Conservation (phyloP, 2,113 vertebrate genomes). For the Melanocharis versteri region DNA sequence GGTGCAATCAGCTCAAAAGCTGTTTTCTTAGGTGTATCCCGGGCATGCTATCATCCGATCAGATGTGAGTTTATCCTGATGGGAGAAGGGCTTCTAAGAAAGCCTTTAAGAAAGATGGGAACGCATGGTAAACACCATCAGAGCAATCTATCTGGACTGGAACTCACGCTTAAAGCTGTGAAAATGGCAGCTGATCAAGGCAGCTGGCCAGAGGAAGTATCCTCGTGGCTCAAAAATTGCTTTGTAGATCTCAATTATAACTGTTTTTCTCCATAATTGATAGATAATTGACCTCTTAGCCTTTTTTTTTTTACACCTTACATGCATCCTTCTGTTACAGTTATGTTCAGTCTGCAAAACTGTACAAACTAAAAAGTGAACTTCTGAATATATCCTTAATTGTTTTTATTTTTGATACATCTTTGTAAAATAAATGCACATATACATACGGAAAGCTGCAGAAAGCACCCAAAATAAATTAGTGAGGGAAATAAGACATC, state of each 20-base stretch:
- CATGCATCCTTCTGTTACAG: background rate
- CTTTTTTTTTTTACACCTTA: background rate
- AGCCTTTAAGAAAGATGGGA: background rate
- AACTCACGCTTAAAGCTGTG: background rate
- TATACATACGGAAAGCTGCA: background rate
- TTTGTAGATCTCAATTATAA: background rate
- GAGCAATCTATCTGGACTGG: background rate
- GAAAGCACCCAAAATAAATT: background rate
- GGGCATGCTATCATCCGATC: background rate
- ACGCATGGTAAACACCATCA: background rate
- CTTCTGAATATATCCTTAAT: background rate
- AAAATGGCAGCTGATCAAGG: background rate
- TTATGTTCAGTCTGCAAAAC: background rate
- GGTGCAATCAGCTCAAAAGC: background rate
- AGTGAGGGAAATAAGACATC: background rate
- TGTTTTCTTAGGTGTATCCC: background rate
- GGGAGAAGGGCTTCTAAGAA: background rate
- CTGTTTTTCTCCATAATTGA: background rate
- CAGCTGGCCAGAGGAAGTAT: background rate
- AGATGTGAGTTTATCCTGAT: background rate
- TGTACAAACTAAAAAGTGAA: background rate
- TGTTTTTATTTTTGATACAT: background rate
- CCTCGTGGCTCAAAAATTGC: accelerated
- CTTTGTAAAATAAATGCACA: background rate
- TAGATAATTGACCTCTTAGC: background rate